Evolutionary conservation across 2,888 invertebrate species (phyloP).

Genomic region (Tolmerus cingulatus): DNA sequence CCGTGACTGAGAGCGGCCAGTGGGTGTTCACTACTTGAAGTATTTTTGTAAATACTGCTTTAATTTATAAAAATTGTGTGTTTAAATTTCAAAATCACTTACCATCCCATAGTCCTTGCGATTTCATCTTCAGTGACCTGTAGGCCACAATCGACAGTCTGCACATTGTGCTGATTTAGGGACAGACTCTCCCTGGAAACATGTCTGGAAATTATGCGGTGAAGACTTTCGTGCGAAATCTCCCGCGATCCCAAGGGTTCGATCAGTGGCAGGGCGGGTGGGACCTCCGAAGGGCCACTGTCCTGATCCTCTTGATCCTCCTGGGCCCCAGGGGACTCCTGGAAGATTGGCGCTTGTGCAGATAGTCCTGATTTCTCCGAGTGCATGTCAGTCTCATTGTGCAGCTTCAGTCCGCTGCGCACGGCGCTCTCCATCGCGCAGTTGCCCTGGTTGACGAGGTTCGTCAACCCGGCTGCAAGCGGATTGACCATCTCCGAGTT

Average conservation of each 20-base stretch:
- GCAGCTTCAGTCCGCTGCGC: slow-evolving; percentile 56
- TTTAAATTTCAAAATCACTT: slow-evolving; percentile 50
- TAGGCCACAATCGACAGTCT: slow-evolving; percentile 85
- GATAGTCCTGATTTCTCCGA: slow-evolving; percentile 54
- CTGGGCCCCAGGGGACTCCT: slow-evolving; percentile 54
- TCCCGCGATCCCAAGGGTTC: slow-evolving; percentile 82
- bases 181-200: slow-evolving; percentile 74
- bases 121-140: slow-evolving; percentile 95
- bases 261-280: slow-evolving; percentile 81
- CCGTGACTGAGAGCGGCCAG: slow-evolving; percentile 88
- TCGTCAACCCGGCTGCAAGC: slow-evolving; percentile 70
- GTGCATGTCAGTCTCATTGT: slow-evolving; percentile 64
- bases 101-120: slow-evolving; percentile 80
- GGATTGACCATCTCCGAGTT: slow-evolving; percentile 66
- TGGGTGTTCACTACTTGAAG: slow-evolving; percentile 76
- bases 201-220: slow-evolving; percentile 64
- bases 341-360: slow-evolving; percentile 54
- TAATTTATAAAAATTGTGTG: no score
- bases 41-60: not conserved
- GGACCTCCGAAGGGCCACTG: slow-evolving; percentile 82
- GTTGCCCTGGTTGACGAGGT: slow-evolving; percentile 54
- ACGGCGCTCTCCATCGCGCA: slow-evolving; percentile 47
- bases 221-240: slow-evolving; percentile 83
- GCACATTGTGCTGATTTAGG: slow-evolving; percentile 71
- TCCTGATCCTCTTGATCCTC: slow-evolving; percentile 76